These are phyloP conservation scores for Melopsittacus undulatus DNA, from an alignment of 2,797 vertebrate species.

Conservation along the genomic window DNA sequence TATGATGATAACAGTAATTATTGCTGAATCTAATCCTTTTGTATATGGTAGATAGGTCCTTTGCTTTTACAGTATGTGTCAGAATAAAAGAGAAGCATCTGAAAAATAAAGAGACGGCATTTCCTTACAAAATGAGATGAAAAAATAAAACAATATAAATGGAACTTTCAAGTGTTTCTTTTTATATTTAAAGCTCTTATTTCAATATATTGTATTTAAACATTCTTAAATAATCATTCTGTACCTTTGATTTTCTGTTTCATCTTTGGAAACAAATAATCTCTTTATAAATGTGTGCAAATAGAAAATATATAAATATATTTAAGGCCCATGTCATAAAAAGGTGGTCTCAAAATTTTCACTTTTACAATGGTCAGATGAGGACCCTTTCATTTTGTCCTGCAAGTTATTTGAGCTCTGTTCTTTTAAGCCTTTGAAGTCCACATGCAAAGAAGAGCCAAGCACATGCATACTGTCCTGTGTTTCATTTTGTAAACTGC, in stretches of 20 bases:
- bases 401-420: slow-evolving; percentile 64
- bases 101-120: slow-evolving; percentile 36
- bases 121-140: slow-evolving; percentile 78
- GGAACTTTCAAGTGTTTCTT: slow-evolving; percentile 65
- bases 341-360: slow-evolving; percentile 77
- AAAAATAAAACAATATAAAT: slow-evolving; percentile 74
- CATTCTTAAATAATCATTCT: slow-evolving; percentile 75
- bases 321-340: slow-evolving; percentile 74
- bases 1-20: neutral
- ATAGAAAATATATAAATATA: slow-evolving; percentile 79
- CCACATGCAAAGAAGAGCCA: slow-evolving; percentile 68
- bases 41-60: neutral
- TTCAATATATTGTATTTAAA: slow-evolving; percentile 73
- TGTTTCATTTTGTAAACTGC: slow-evolving; percentile 67
- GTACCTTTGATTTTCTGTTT: slow-evolving; percentile 75
- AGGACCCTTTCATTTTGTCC: slow-evolving; percentile 21
- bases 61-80: slow-evolving; percentile 28
- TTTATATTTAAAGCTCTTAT: slow-evolving; percentile 76
- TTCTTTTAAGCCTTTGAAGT: slow-evolving; percentile 45
- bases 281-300: slow-evolving; percentile 84
- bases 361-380: slow-evolving; percentile 26
- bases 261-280: slow-evolving; percentile 67
- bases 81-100: slow-evolving; percentile 17
- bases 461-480: slow-evolving; percentile 44
- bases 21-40: slow-evolving; percentile 25